These are phyloP conservation scores for Cataglyphis hispanica DNA, from an alignment of 1,140 invertebrate genomes.

Conservation along the genomic window DNA sequence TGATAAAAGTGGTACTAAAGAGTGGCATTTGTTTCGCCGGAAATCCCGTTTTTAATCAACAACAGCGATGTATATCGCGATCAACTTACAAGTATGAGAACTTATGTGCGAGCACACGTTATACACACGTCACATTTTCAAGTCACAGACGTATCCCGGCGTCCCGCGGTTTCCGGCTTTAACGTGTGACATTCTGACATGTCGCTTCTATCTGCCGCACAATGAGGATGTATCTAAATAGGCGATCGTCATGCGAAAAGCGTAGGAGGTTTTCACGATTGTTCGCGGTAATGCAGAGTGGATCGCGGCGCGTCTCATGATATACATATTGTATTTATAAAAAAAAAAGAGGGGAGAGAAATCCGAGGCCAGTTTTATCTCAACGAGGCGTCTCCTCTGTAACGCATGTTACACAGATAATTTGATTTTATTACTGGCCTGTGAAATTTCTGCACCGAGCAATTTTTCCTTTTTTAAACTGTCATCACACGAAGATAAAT, in stretches of 20 bases:
- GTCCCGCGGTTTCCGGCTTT: constrained; percentile 24
- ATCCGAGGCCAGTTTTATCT: constrained; percentile 21
- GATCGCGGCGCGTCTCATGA: not conserved
- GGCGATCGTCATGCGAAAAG: constrained; percentile 46
- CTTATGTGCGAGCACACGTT: not conserved
- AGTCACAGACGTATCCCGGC: constrained; percentile 15
- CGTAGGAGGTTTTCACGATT: constrained; percentile 50
- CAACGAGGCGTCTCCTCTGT: constrained; percentile 1
- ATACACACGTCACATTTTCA: not conserved
- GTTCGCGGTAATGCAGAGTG: constrained; percentile 11
- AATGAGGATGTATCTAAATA: constrained; percentile 60
- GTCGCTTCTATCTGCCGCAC: constrained; percentile 21
- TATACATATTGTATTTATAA: constrained; percentile 3
- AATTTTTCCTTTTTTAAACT: not conserved
- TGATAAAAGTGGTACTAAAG: constrained; percentile 12
- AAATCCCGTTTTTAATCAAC: constrained; percentile 28
- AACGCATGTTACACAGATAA: not conserved
- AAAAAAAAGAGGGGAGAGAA: constrained; percentile 16
- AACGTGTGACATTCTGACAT: constrained; percentile 40
- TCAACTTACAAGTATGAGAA: not conserved
- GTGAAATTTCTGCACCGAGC: constrained; percentile 13
- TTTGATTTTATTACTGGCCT: constrained; percentile 21
- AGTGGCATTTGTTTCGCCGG: not conserved
- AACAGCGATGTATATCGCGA: not conserved
- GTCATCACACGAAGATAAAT: not conserved